phyloP scores from a whole-genome alignment of 2,797 vertebrate species.

The Eupleurogrammus muticus region DNA sequence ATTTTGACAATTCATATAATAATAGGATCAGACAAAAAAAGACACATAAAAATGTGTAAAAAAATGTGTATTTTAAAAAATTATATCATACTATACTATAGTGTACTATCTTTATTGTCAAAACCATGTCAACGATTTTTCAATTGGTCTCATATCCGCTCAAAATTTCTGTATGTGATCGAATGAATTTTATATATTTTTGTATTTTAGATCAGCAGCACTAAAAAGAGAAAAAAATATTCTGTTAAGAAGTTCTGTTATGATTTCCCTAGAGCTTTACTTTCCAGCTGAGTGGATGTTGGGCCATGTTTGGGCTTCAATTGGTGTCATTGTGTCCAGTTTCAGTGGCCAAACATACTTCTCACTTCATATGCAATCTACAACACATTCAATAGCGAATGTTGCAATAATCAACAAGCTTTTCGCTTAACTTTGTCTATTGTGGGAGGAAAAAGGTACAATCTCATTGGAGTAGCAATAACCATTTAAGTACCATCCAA shows the following conservation, averaged over 20 bases:
- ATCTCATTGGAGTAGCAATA: background rate
- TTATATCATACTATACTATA: too few relatives aligned
- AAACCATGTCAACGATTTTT: background rate
- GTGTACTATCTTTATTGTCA: background rate
- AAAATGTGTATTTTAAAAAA: background rate
- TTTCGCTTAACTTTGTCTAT: background rate
- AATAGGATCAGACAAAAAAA: background rate
- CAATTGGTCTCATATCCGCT: background rate
- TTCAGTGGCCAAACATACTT: background rate
- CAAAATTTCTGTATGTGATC: background rate
- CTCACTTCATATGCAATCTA: conserved; percentile 8
- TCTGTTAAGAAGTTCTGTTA: conserved; percentile 8
- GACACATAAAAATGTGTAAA: background rate
- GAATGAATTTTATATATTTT: conserved; percentile 17
- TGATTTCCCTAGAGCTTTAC: background rate
- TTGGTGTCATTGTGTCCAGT: background rate
- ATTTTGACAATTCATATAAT: too few relatives aligned
- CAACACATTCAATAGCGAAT: background rate
- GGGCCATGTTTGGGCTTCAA: background rate
- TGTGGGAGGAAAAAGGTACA: background rate
- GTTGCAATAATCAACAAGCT: background rate
- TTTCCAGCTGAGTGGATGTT: background rate
- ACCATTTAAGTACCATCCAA: too few relatives aligned
- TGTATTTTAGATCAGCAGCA: background rate
- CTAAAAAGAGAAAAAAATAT: background rate